Evolutionary conservation across 2,888 invertebrate genomes (phyloP).

Genomic region (Noctua janthina): DNA sequence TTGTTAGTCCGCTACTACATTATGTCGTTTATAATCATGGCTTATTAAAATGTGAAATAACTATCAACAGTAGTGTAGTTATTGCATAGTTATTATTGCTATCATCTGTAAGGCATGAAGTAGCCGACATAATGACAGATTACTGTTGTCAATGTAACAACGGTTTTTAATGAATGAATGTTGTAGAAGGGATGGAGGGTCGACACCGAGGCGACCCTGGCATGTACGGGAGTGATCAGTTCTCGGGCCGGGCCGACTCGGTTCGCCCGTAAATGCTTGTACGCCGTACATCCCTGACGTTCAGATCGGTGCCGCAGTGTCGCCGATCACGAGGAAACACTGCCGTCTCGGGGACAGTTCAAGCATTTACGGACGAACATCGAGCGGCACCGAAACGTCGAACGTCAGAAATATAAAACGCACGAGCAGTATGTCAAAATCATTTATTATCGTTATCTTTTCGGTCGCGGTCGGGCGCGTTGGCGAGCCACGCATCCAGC

Average conservation of each 20-base stretch:
- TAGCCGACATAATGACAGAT: too few species aligned
- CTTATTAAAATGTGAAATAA: neutral
- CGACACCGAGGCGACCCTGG: constrained; percentile 91
- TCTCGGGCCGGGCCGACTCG: constrained; percentile 90
- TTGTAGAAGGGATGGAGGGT: constrained; percentile 91
- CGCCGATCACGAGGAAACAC: constrained; percentile 72
- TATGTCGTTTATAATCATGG: neutral
- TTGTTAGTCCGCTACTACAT: neutral
- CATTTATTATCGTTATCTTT: constrained; percentile 81
- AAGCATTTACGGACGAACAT: constrained; percentile 88
- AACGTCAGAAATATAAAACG: constrained; percentile 90
- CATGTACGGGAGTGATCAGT: constrained; percentile 80
- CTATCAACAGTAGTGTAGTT: neutral
- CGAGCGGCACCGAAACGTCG: constrained; percentile 89
- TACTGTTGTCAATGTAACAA: neutral
- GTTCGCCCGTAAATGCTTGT: constrained; percentile 88
- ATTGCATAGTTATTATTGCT: neutral
- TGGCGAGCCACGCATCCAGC: constrained; percentile 82
- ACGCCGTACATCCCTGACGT: constrained; percentile 93
- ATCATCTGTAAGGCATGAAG: neutral
- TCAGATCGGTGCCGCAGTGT: constrained; percentile 91
- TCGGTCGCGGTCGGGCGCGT: constrained; percentile 65
- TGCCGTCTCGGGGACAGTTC: constrained; percentile 73
- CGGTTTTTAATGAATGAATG: neutral
- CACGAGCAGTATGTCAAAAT: constrained; percentile 74